Base-by-base conservation (phyloP, 2,113 vertebrate genomes). In the Charina bottae region DNA sequence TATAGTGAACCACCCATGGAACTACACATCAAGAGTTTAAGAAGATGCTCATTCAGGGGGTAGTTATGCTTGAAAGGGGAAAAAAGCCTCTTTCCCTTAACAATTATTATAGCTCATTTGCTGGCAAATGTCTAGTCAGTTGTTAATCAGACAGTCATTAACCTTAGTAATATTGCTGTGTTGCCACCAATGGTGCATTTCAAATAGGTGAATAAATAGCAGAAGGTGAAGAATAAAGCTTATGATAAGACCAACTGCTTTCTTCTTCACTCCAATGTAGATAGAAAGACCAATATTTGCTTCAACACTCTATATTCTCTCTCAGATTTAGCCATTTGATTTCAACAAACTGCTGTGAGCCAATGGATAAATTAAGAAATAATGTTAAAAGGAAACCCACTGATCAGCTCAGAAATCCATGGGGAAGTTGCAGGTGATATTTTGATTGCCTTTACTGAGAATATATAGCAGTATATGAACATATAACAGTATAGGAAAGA, bases 61-160 rank as follows among this genome's bases (percentile, higher is more conserved):
- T 26, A 92, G 19, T 86, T 93, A 89, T 91, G 68, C 93, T 89
- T 90, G 90, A 59, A 90, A 93, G 93, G 95, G 94, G 11, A 1
- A 46, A 93, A 93, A 92, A 96, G 46, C 58, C 33, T 21, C 87
- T 90, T 95, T 93, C 49, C 90, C 0, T 10, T 90, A 92, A 91
- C 58, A 96, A 92, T 94, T 93, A 94, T 94, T 97, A 89, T 64
- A 97, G 94, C 93, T 97, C 95, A 95, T 93, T 97, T 95, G 91
- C 91, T 96, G 94, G 94, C 87, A 96, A 96, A 96, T 95, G 90
- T 59, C 83, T 94, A 96, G 88, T 94, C 92, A 93, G 90, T 91
- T 96, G 93, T 96, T 97, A 96, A 97, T 96, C 95, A 95, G 95
- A 92, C 90, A 93, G 93, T 95, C 92, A 96, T 97, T 96, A 97